A percentile compares a stretch with the other conserved stretches of the same genome.
Evolutionary conservation across 2,113 vertebrate species (phyloP).

Genomic region (Scatophagus argus): DNA sequence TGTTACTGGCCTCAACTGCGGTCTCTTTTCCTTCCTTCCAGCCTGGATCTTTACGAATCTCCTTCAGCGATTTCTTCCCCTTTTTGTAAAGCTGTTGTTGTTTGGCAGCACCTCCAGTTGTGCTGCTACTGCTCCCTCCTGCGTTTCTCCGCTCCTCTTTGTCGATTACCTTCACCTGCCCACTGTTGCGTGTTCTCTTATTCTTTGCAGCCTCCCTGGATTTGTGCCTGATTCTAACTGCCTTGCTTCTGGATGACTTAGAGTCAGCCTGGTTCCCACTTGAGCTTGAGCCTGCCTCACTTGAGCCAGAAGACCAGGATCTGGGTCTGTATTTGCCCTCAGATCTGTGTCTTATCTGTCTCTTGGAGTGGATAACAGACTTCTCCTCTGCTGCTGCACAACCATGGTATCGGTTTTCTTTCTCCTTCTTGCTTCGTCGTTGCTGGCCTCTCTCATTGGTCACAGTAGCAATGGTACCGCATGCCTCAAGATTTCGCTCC

Average conservation of each 20-base stretch:
- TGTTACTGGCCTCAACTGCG: conserved; percentile 85
- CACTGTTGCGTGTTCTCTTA: conserved; percentile 88
- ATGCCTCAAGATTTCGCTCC: conserved; percentile 83
- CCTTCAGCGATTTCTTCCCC: conserved; percentile 90
- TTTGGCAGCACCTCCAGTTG: conserved; percentile 81
- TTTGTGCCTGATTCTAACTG: conserved; percentile 91
- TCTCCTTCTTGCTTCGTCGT: conserved; percentile 89
- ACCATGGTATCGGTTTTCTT: conserved; percentile 88
- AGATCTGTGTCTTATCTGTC: conserved; percentile 88
- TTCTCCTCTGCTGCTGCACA: conserved; percentile 82
- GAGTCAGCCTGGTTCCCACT: conserved; percentile 91
- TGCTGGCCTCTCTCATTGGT: conserved; percentile 83
- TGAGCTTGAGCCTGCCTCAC: conserved; percentile 96
- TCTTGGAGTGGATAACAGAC: conserved; percentile 85
- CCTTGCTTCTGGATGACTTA: conserved; percentile 85
- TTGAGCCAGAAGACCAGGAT: conserved; percentile 98
- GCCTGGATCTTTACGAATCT: conserved; percentile 87
- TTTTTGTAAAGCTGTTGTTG: conserved; percentile 90
- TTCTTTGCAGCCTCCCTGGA: conserved; percentile 89
- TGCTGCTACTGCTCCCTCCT: conserved; percentile 84
- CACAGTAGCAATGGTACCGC: conserved; percentile 62
- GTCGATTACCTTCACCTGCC: conserved; percentile 87
- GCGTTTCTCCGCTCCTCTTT: conserved; percentile 85
- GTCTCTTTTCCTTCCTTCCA: conserved; percentile 86
- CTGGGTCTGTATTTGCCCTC: conserved; percentile 92